Conservation (phyloP, 2,797 vertebrate species). For the Allobates femoralis region DNA sequence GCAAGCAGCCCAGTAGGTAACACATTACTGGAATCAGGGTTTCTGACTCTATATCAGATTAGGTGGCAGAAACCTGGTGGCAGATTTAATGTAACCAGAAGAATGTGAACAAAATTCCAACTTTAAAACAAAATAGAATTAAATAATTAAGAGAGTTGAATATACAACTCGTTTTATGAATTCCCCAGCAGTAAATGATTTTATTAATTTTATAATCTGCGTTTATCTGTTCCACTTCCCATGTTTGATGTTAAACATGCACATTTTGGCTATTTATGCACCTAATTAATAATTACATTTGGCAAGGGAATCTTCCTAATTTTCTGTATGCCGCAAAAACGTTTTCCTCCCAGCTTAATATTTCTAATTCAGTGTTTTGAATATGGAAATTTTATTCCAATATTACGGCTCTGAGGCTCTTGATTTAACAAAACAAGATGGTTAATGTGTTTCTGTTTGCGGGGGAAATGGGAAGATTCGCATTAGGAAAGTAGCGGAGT, state of each 20-base stretch:
- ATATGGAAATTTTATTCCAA: constrained; percentile 22
- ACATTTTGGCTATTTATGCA: constrained; percentile 24
- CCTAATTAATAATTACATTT: constrained; percentile 28
- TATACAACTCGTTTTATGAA: background rate
- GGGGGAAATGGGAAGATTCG: background rate
- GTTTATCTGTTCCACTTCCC: background rate
- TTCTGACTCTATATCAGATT: too few relatives aligned
- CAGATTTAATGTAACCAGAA: background rate
- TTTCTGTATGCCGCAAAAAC: constrained; percentile 9
- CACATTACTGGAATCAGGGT: too few relatives aligned
- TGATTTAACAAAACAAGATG: constrained; percentile 22
- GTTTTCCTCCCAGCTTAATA: constrained; percentile 7
- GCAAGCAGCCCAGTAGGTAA: too few relatives aligned
- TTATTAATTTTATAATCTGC: background rate
- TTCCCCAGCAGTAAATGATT: background rate
- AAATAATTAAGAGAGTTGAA: background rate
- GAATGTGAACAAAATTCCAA: background rate
- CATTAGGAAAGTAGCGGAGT: constrained; percentile 4
- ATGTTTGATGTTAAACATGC: constrained; percentile 1
- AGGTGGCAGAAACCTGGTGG: background rate
- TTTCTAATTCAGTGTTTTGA: constrained; percentile 14
- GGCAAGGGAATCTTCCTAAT: background rate
- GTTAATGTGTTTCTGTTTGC: constrained; percentile 14
- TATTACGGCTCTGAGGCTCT: constrained; percentile 1
- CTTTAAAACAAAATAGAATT: background rate